A percentile compares a stretch with the other conserved stretches of the same genome.
These are phyloP conservation scores for Saccostrea cuccullata DNA, from an alignment of 1,140 invertebrate species.

Conservation along the genomic window DNA sequence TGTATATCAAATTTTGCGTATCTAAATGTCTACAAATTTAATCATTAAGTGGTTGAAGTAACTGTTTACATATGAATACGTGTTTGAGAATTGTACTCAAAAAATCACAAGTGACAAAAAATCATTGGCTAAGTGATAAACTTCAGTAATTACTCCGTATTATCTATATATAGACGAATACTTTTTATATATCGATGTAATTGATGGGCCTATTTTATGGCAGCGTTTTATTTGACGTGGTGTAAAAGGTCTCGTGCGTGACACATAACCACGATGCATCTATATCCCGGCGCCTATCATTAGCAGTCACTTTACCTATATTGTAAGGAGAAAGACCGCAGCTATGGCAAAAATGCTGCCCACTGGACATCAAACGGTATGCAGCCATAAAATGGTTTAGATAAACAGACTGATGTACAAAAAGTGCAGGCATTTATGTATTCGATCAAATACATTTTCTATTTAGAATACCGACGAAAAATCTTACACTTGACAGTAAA, in stretches of 20 bases:
- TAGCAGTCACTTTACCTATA: background rate
- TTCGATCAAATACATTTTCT: too few species aligned
- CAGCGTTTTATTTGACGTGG: background rate
- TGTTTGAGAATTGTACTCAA: background rate
- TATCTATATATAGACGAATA: background rate
- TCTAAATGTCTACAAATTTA: too few species aligned
- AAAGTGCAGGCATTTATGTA: background rate
- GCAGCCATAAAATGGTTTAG: background rate
- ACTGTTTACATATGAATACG: background rate
- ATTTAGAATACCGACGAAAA: too few species aligned
- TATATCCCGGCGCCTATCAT: background rate
- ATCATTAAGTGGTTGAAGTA: too few species aligned
- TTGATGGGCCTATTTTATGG: background rate
- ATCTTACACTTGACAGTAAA: too few species aligned
- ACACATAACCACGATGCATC: background rate
- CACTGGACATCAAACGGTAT: background rate
- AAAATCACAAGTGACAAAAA: background rate
- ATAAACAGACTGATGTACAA: background rate
- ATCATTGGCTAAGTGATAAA: background rate
- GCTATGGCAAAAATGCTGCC: background rate
- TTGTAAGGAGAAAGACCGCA: background rate
- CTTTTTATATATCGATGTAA: background rate
- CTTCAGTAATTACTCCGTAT: background rate
- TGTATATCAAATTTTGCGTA: too few species aligned
- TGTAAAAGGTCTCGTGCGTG: background rate